Evolutionary conservation across 2,888 invertebrate species (phyloP).

Genomic region (Hybos culiciformis): DNA sequence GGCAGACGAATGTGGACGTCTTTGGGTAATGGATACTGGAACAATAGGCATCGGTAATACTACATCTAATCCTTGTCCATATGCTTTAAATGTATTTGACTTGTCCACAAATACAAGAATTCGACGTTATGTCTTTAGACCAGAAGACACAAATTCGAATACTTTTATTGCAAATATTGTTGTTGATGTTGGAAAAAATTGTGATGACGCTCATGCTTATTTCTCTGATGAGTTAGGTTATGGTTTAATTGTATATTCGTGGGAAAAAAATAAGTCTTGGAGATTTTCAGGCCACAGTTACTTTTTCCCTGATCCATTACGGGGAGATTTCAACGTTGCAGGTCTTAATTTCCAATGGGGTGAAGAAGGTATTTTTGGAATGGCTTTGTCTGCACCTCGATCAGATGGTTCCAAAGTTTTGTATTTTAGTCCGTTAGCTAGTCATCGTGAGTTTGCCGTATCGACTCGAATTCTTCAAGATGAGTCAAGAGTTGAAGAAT

Average conservation of each 20-base stretch:
- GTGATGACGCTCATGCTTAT: constrained; percentile 66
- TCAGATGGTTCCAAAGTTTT: constrained; percentile 55
- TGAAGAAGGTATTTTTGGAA: constrained; percentile 68
- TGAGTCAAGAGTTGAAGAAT: constrained; percentile 48
- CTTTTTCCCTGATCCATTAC: constrained; percentile 68
- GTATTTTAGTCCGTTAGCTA: constrained; percentile 67
- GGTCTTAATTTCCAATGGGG: constrained; percentile 78
- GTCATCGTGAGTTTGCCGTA: constrained; percentile 63
- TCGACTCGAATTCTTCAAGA: constrained; percentile 60
- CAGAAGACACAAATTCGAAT: constrained; percentile 58
- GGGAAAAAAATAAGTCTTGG: constrained; percentile 64
- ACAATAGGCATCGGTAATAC: constrained; percentile 68
- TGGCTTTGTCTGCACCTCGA: constrained; percentile 53
- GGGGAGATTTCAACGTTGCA: constrained; percentile 63
- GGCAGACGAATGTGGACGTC: constrained; percentile 61
- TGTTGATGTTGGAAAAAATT: constrained; percentile 59
- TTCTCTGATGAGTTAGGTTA: constrained; percentile 73
- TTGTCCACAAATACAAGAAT: constrained; percentile 56
- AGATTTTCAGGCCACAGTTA: constrained; percentile 59
- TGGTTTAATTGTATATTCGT: constrained; percentile 66
- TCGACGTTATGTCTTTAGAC: constrained; percentile 51
- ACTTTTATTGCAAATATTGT: constrained; percentile 79
- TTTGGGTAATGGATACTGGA: constrained; percentile 75
- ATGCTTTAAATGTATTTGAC: constrained; percentile 64
- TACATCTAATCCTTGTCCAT: constrained; percentile 65